Conservation (phyloP, 2,113 vertebrate species). For the Oreochromis niloticus region DNA sequence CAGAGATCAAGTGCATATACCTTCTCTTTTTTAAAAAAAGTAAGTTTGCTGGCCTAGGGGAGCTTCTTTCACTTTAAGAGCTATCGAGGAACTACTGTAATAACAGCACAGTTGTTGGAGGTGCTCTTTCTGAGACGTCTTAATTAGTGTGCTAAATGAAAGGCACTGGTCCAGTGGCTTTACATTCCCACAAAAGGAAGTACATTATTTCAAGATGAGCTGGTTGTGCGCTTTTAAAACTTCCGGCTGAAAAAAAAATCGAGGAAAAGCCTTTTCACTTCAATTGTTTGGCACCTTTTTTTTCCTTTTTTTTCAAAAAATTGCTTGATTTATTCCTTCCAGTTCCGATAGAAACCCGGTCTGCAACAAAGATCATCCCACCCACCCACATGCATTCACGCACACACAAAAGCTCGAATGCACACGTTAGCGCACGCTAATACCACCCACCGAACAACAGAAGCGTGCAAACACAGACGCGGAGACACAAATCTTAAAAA, state of each 20-base stretch:
- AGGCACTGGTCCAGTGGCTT: neutral
- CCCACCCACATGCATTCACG: neutral
- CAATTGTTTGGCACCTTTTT: slow-evolving; percentile 11
- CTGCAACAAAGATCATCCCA: slow-evolving; percentile 42
- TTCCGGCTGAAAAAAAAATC: neutral
- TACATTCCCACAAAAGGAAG: slow-evolving; percentile 22
- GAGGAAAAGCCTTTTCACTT: slow-evolving; percentile 9
- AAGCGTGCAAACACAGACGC: neutral
- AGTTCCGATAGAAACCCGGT: slow-evolving; percentile 14
- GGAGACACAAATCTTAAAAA: neutral
- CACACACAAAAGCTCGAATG: neutral
- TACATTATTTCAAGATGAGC: slow-evolving; percentile 18
- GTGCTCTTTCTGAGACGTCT: neutral
- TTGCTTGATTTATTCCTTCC: slow-evolving; percentile 36
- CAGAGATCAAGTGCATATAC: neutral
- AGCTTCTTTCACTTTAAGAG: neutral
- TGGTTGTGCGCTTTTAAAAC: neutral
- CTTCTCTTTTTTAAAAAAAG: neutral
- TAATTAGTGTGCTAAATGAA: slow-evolving; percentile 43
- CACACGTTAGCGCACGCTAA: neutral
- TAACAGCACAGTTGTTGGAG: neutral
- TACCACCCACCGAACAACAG: slow-evolving; percentile 1
- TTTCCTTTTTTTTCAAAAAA: neutral
- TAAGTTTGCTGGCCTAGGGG: neutral
- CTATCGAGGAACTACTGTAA: neutral